Conservation (phyloP, 2,888 invertebrate species). For the Ceramica pisi region DNA sequence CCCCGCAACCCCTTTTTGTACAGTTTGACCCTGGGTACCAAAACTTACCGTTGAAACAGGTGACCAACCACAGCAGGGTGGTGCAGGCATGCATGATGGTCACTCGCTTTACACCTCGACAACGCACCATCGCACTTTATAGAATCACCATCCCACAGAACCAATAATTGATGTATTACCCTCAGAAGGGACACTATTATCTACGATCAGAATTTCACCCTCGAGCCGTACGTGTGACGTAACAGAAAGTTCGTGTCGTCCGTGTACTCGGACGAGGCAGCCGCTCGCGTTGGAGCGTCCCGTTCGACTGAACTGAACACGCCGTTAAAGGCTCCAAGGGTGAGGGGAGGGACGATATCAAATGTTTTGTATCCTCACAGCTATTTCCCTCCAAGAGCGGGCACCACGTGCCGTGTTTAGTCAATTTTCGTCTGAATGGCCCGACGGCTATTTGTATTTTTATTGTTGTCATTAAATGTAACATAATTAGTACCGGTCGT, state of each 20-base stretch:
- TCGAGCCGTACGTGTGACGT: constrained; percentile 82
- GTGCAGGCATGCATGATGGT: constrained; percentile 82
- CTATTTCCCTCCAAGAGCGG: constrained; percentile 80
- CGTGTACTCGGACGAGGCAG: constrained; percentile 65
- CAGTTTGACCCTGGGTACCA: constrained; percentile 73
- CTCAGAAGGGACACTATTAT: constrained; percentile 70
- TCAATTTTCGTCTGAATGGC: constrained; percentile 84
- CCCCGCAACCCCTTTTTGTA: constrained; percentile 70
- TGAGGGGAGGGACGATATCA: constrained; percentile 79
- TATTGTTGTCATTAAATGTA: constrained; percentile 83
- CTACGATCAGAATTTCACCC: constrained; percentile 78
- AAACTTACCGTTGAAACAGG: constrained; percentile 88
- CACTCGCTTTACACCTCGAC: constrained; percentile 80
- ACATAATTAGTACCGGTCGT: constrained; percentile 80
- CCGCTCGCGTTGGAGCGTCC: constrained; percentile 75
- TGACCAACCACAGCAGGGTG: constrained; percentile 83
- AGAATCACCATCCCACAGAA: constrained; percentile 85
- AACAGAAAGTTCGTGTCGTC: constrained; percentile 79
- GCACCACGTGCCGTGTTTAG: constrained; percentile 86
- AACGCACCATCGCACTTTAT: constrained; percentile 86
- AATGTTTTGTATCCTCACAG: constrained; percentile 86
- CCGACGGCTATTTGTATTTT: constrained; percentile 81
- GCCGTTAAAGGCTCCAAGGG: constrained; percentile 75
- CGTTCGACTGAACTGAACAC: constrained; percentile 79
- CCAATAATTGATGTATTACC: constrained; percentile 73